A percentile compares a stretch with the other conserved stretches of the same genome.
phyloP scores from a whole-genome alignment of 2,888 invertebrate species.

The Nephrotoma guestfalica region DNA sequence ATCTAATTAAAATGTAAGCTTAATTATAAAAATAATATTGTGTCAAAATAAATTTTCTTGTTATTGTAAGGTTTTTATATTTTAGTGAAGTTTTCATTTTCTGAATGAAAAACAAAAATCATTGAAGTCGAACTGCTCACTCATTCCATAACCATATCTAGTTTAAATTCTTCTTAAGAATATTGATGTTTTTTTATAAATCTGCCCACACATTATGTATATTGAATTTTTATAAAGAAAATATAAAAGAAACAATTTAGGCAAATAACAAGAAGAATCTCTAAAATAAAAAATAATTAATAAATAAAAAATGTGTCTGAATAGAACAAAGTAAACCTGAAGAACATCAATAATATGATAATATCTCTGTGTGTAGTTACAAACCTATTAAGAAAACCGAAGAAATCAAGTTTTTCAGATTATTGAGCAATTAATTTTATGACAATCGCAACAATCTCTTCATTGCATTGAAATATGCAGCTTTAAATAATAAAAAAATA shows the following conservation, averaged over 20 bases:
- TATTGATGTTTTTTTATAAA: not conserved
- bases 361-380: not conserved
- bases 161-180: too few species aligned
- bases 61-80: not conserved
- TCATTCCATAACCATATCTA: too few species aligned
- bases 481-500: not conserved
- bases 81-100: not conserved
- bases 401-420: not conserved
- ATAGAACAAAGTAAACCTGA: not conserved
- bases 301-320: not conserved
- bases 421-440: not conserved
- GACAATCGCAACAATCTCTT: not conserved
- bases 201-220: not conserved
- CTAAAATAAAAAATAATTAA: not conserved
- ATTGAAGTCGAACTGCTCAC: not conserved
- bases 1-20: not conserved
- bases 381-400: not conserved
- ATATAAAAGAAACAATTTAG: not conserved
- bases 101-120: not conserved
- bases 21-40: not conserved
- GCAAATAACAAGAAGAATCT: not conserved
- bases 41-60: not conserved
- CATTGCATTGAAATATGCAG: not conserved
- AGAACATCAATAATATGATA: not conserved
- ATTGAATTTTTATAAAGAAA: not conserved